These are phyloP conservation scores for Alethe castanea DNA, from an alignment of 2,113 vertebrate genomes.

Conservation along the genomic window DNA sequence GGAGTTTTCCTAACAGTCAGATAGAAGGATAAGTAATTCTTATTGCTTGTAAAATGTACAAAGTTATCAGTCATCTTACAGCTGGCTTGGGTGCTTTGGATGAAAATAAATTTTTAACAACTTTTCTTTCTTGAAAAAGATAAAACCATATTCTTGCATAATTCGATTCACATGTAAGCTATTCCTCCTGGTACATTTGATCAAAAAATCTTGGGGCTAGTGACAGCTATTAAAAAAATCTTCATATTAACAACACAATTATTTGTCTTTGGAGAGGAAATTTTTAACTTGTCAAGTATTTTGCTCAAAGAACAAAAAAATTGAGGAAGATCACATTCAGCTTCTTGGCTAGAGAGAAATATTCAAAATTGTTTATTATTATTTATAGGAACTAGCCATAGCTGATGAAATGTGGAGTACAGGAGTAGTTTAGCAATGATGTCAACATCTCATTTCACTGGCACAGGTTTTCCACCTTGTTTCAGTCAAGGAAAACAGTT, in stretches of 20 bases:
- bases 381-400: neutral
- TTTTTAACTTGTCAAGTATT: neutral
- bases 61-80: neutral
- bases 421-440: neutral
- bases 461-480: neutral
- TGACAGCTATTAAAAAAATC: neutral
- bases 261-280: neutral
- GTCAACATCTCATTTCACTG: neutral
- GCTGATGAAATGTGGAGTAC: neutral
- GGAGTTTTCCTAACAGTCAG: neutral
- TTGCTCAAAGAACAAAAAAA: neutral
- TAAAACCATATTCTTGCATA: rapidly evolving
- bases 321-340: neutral
- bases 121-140: neutral
- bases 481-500: neutral
- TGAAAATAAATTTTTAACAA: neutral
- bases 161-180: neutral
- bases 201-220: neutral
- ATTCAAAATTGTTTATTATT: neutral
- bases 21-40: neutral
- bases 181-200: neutral
- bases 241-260: neutral
- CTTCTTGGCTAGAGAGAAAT: neutral
- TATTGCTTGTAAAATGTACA: neutral
- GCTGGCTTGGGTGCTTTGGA: neutral